Evolutionary conservation across 2,113 vertebrate species (phyloP).

Genomic region (Varanus komodoensis): DNA sequence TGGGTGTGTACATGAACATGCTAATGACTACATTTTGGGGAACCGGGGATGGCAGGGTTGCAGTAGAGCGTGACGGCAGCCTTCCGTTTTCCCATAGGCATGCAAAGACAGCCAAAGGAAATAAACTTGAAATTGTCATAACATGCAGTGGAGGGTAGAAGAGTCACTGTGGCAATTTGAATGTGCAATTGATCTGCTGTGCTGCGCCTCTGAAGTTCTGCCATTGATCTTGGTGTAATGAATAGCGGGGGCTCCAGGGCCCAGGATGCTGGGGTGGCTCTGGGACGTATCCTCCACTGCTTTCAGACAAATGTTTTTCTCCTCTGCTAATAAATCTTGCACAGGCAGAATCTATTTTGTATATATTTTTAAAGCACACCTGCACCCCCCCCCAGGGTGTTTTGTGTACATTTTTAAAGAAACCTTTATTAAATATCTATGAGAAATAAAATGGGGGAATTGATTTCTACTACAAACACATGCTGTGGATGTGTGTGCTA

Average conservation of each 20-base stretch:
- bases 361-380: neutral
- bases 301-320: constrained; percentile 17
- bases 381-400: neutral
- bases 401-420: neutral
- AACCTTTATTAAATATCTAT: constrained; percentile 9
- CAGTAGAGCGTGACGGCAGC: neutral
- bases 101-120: neutral
- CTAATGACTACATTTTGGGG: neutral
- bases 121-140: neutral
- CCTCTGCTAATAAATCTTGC: neutral
- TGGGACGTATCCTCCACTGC: neutral
- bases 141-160: constrained; percentile 22
- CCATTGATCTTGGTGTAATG: neutral
- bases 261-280: neutral
- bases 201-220: constrained; percentile 4
- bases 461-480: neutral
- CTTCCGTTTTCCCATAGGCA: neutral
- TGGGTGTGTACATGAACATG: too few relatives aligned
- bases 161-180: neutral
- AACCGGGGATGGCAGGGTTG: too few relatives aligned
- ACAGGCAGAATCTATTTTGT: constrained; percentile 1
- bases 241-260: neutral
- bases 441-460: constrained; percentile 1
- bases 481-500: neutral
- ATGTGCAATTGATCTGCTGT: constrained; percentile 33